Percentiles rank a stretch among this genome's conserved stretches.
These are phyloP conservation scores for Epirrhoe alternata DNA, from an alignment of 2,888 invertebrate genomes.

Conservation along the genomic window DNA sequence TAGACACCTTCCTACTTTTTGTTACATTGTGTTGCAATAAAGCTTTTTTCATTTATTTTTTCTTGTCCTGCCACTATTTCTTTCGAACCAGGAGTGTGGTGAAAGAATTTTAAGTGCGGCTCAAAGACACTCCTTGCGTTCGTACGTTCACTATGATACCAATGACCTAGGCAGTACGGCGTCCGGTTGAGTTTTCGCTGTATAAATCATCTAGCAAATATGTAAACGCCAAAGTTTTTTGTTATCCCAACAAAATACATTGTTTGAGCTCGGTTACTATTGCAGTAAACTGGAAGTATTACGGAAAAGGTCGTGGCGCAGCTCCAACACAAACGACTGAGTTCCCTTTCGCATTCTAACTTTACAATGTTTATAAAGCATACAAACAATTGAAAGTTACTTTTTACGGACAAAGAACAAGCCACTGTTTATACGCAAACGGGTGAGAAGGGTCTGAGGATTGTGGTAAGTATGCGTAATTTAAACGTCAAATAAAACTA, in stretches of 20 bases:
- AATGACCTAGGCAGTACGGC: not conserved
- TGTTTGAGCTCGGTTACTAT: constrained; percentile 38
- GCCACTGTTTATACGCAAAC: constrained; percentile 2
- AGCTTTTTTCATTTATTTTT: too few species aligned
- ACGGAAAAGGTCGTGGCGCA: constrained; percentile 41
- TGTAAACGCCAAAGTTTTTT: not conserved
- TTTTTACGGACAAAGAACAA: constrained; percentile 28
- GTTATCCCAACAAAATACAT: constrained; percentile 29
- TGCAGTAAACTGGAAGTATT: constrained; percentile 41
- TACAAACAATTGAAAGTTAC: constrained; percentile 30
- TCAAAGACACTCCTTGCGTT: too few species aligned
- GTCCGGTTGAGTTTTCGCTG: too few species aligned
- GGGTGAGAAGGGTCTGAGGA: not conserved
- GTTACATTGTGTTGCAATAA: too few species aligned
- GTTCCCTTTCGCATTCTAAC: constrained; percentile 39
- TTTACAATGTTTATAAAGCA: constrained; percentile 39
- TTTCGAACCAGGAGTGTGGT: too few species aligned
- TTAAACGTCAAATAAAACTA: not conserved
- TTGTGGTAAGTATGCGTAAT: not conserved
- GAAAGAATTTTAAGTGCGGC: too few species aligned
- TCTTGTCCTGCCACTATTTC: too few species aligned
- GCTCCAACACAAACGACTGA: constrained; percentile 37
- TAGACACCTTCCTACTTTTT: too few species aligned
- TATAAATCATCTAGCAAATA: too few species aligned
- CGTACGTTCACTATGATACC: too few species aligned